phyloP scores from a whole-genome alignment of 2,888 invertebrate genomes.

The Tachina fera region DNA sequence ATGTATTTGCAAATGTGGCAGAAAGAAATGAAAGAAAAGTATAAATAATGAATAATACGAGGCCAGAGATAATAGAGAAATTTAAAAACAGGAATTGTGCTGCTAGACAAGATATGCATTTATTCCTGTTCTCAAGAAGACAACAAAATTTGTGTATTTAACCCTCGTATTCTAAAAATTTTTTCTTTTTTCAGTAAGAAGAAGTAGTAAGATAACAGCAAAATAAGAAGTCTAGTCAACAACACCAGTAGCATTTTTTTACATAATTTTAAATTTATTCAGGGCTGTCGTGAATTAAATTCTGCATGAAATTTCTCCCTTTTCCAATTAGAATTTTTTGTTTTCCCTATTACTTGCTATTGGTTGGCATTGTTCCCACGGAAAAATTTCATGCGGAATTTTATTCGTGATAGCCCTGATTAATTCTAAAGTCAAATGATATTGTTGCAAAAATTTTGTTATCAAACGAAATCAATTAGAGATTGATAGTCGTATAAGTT shows the following conservation, averaged over 20 bases:
- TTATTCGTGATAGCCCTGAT: too few relatives aligned
- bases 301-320: too few relatives aligned
- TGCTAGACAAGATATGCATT: neutral
- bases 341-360: too few relatives aligned
- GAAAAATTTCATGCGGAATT: too few relatives aligned
- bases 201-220: neutral
- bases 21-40: neutral
- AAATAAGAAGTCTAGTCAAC: neutral
- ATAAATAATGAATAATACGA: neutral
- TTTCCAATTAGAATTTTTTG: too few relatives aligned
- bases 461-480: neutral
- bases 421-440: neutral
- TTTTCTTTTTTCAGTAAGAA: neutral
- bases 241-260: constrained; percentile 21
- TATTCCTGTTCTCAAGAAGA: neutral
- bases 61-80: neutral
- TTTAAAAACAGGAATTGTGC: neutral
- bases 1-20: neutral
- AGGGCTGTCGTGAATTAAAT: too few relatives aligned
- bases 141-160: neutral
- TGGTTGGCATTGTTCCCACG: too few relatives aligned
- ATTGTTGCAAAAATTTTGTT: neutral
- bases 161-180: neutral
- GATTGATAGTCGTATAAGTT: neutral
- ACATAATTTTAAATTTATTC: neutral